Percentiles rank a stretch among this genome's conserved stretches.
Evolutionary conservation across 2,113 vertebrate species (phyloP).

Genomic region (Hemiprocne comata): DNA sequence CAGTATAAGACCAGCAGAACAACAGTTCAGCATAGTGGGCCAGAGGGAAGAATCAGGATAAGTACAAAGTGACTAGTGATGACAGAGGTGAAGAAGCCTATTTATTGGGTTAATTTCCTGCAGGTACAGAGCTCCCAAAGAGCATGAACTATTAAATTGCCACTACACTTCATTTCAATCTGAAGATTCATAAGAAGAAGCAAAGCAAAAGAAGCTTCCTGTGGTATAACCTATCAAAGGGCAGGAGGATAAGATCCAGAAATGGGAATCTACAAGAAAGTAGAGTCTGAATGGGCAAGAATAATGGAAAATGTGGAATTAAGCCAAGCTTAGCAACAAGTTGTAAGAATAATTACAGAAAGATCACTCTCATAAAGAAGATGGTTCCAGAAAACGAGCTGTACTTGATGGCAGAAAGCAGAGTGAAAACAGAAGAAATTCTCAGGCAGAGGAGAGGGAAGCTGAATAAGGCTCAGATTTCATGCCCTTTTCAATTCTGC

Average conservation of each 20-base stretch:
- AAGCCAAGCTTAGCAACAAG: background rate
- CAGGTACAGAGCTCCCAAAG: background rate
- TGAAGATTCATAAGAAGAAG: background rate
- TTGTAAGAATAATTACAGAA: background rate
- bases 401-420: background rate
- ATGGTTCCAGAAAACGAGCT: background rate
- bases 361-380: background rate
- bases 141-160: background rate
- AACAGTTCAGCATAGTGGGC: rapidly evolving
- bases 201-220: background rate
- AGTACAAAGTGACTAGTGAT: background rate
- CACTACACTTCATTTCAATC: background rate
- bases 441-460: background rate
- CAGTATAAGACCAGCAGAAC: background rate
- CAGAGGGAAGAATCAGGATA: background rate
- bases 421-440: background rate
- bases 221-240: background rate
- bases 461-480: background rate
- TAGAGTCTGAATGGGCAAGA: background rate
- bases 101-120: background rate
- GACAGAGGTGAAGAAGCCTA: background rate
- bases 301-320: background rate
- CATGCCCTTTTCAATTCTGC: background rate
- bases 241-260: background rate
- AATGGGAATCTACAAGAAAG: background rate